Conservation (phyloP, 2,797 vertebrate species). For the Micrastur ruficollis region DNA sequence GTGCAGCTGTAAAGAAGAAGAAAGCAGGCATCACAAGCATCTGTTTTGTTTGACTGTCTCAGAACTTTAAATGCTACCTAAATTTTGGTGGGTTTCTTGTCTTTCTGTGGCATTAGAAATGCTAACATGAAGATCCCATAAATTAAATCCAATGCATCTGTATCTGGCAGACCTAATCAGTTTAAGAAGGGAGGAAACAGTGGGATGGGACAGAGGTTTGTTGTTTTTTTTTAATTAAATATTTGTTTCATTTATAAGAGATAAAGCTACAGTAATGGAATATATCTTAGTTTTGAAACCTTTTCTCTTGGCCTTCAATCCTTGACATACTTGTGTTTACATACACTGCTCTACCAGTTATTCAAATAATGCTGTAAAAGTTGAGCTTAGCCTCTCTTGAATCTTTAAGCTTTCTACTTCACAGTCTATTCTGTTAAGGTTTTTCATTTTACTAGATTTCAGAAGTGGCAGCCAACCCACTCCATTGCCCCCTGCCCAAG, state of each 20-base stretch:
- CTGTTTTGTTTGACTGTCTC: neutral
- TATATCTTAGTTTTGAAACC: neutral
- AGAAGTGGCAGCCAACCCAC: neutral
- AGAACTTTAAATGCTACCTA: neutral
- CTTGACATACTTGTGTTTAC: neutral
- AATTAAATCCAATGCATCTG: neutral
- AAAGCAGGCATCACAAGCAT: neutral
- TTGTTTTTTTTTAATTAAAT: neutral
- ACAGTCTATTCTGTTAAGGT: neutral
- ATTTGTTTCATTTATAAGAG: neutral
- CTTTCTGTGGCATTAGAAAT: neutral
- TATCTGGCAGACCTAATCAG: neutral
- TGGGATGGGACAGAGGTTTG: neutral
- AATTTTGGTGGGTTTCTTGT: neutral
- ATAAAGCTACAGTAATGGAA: neutral
- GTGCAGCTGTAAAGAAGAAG: neutral
- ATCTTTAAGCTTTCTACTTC: neutral
- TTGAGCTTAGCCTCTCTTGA: neutral
- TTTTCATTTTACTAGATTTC: neutral
- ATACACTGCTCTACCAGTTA: neutral
- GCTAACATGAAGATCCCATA: neutral
- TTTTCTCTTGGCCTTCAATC: neutral
- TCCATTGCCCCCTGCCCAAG: neutral
- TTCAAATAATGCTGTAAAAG: neutral
- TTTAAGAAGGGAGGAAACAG: neutral